Evolutionary conservation across 92 coral and sea anemone species (phyloP), one percentile per base, ranked within the genome.

Genomic region (Paragorgia papillata): DNA sequence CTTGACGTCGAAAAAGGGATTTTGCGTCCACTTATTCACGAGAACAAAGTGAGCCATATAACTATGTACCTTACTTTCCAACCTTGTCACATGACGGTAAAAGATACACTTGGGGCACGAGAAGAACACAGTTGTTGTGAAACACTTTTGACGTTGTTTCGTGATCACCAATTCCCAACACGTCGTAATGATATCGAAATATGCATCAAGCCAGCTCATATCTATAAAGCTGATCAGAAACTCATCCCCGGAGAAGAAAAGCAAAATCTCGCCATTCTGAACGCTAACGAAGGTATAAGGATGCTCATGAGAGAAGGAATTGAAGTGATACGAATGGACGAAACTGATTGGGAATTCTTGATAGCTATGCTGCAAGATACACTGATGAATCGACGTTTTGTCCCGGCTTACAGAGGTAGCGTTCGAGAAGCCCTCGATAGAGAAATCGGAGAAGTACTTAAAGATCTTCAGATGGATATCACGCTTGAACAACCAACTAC

Each of bases 1-100:
- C n/a, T 46, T 46, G 53, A 46, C 53, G n/a, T 46, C 17, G 53
- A 46, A 46, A 46, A n/a, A 46, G 53, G 53, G n/a, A n/a, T n/a
- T 46, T 15, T 46, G 53, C 53, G 53, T 6, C 14, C 53, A 46
- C 53, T 46, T 15, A 46, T 46, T 7, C 14, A 46, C 53, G 53
- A 46, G 2, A 15, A 46, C 14, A 46, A 46, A n/a, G 53, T 46
- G 9, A 15, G 15, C 17, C 2, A 9, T 9, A 46, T 46, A 46
- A 46, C 53, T 15, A 46, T 46, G 12, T 46, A 46, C n/a, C 7
- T 46, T 15, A 46, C 53, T 7, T 46, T 46, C n/a, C 53, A 46
- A 46, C 53, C 53, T 2, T 46, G 53, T 46, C 53, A 46, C n/a
- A 7, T 46, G 53, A 46, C 53, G 2, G 53, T 46, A n/a, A 46